Base-by-base conservation (phyloP, 2,797 vertebrate species). In the Poecile montanus region DNA sequence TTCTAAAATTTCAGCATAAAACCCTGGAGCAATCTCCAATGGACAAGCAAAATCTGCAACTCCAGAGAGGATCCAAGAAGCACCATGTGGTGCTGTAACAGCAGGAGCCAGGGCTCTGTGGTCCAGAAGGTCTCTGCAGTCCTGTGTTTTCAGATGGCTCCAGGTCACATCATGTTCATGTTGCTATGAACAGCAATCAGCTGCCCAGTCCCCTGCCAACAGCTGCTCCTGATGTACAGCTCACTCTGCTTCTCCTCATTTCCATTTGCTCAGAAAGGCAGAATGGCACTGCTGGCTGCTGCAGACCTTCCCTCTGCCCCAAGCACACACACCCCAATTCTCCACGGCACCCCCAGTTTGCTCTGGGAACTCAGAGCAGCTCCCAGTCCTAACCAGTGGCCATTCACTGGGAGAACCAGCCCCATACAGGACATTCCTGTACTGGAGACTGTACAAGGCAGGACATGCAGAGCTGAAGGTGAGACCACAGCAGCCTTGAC, bases 261-360 rank as follows among this genome's bases (percentile, higher is more conserved):
- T 66, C 58, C 62, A 88, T 1, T 27, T 10, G 7, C 21, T 51
- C 7, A 57, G 32, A 4, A 19, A 48, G 44, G 16, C 62, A 44
- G 51, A 67, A 22, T 1, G 21, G 25, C 47, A 22, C 29, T 71
- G 85, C 68, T 78, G 56, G 71, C 20, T 79, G 56, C 78, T 85
- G 79, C 78, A 88, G 82, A 47, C 29, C 66, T 9, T 40, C 73
- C 53, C 53, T 13, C 25, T 84, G 66, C 70, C 88, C n/a, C 54
- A 22, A 18, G 36, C 79, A 71, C 66, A 61, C 1, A 2, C 1
- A 2, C 29, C 4, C 1, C 1, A 10, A 1, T 4, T 6, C 80
- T 17, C 66, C 85, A 50, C 0, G 1, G 82, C 22, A 80, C 11
- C 47, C 47, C 18, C 60, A 44, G 16, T 18, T 57, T 67, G n/a